Base-by-base conservation (phyloP, 2,888 invertebrate species). In the Drosophila siamana region DNA sequence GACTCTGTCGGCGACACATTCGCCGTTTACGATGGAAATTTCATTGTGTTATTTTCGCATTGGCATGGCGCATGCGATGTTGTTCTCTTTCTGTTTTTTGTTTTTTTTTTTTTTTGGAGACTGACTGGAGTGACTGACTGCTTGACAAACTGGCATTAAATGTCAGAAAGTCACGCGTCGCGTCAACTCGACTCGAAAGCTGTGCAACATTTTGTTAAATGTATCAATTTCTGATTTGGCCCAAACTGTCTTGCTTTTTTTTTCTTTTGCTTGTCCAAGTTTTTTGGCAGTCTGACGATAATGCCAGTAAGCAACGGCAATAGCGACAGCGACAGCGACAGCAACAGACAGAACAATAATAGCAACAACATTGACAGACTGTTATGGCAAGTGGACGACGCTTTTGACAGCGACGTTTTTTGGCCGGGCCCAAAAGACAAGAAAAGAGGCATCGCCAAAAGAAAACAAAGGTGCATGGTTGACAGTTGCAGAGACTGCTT, bases 111-210 rank as follows among this genome's bases (percentile, higher is more conserved):
- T 24, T 24, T 4, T 24, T 0, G 4, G 33, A 36, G 55, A 16
- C 9, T 30, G 48, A 56, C 69, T 40, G 78, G n/a, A 22, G 22
- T 41, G 41, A 59, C 55, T 46, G 61, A 54, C 69, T 60, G 69
- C 44, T 59, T 81, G 80, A 73, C 83, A 74, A 86, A 73, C 72
- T 81, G 81, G 84, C 81, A 86, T 86, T 84, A 84, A 86, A 84
- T 84, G 81, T 84, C 83, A 84, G 40, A 81, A 86, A 84, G 86
- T 84, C 83, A 86, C 84, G 81, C 86, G 80, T 78, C 67, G 70
- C 13, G 57, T 64, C 68, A 67, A 65, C 77, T 74, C 64, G 66
- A 65, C 77, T 74, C 63, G 68, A 75, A 74, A 75, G 71, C 74
- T 71, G 56, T 52, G 71, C 77, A 74, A 70, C 74, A 57, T 77